phyloP scores from a whole-genome alignment of 1,140 invertebrate genomes.

The Kradibia gibbosae region DNA sequence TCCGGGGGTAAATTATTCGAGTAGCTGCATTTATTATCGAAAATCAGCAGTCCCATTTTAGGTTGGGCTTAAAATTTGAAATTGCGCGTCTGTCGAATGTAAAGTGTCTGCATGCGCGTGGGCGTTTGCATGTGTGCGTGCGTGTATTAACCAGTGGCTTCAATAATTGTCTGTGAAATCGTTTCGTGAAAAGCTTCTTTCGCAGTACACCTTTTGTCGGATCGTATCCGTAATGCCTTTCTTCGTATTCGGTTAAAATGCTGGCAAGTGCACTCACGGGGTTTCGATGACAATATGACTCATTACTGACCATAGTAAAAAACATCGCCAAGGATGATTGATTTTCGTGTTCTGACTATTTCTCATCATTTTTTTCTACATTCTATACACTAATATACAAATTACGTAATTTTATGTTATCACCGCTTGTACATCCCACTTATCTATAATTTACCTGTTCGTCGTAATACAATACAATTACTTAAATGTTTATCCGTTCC shows the following conservation, averaged over 20 bases:
- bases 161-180: slow-evolving; percentile 53
- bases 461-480: slow-evolving; percentile 63
- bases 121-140: too few species aligned
- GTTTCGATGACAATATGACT: slow-evolving; percentile 59
- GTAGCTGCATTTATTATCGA: neutral
- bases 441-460: slow-evolving; percentile 61
- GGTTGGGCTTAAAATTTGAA: neutral
- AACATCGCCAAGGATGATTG: slow-evolving; percentile 73
- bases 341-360: slow-evolving; percentile 70
- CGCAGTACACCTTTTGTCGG: slow-evolving; percentile 47
- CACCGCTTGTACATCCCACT: slow-evolving; percentile 68
- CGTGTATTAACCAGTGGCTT: slow-evolving; percentile 44
- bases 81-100: slow-evolving; percentile 38
- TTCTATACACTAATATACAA: slow-evolving; percentile 75
- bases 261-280: slow-evolving; percentile 59
- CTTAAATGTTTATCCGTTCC: slow-evolving; percentile 54
- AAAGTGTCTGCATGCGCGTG: too few species aligned
- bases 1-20: neutral
- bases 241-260: slow-evolving; percentile 52
- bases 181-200: slow-evolving; percentile 53
- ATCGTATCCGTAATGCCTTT: slow-evolving; percentile 53
- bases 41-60: slow-evolving; percentile 34
- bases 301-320: slow-evolving; percentile 72
- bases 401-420: slow-evolving; percentile 69
- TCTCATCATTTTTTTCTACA: slow-evolving; percentile 66